These are phyloP conservation scores for Arizona elegans DNA, from an alignment of 2,113 vertebrate species.

Conservation along the genomic window DNA sequence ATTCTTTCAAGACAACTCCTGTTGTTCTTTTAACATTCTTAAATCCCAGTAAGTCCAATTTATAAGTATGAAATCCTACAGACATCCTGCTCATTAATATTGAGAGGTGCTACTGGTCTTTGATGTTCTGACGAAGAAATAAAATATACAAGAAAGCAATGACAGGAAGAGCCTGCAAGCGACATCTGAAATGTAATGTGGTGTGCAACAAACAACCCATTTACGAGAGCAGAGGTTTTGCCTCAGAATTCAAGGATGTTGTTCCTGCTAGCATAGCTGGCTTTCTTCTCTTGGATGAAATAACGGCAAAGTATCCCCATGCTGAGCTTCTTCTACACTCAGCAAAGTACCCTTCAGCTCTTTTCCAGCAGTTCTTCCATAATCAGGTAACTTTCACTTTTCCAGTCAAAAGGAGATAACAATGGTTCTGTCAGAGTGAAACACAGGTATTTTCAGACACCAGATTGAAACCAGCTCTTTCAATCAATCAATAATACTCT, in stretches of 20 bases:
- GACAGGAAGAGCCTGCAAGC: neutral
- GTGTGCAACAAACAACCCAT: slow-evolving; percentile 22
- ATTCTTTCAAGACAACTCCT: neutral
- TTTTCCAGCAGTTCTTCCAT: neutral
- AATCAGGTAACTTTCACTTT: neutral
- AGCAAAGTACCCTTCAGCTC: neutral
- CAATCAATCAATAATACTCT: neutral
- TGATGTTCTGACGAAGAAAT: slow-evolving; percentile 38
- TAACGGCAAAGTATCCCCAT: neutral
- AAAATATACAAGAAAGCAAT: slow-evolving; percentile 9
- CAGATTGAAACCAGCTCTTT: neutral
- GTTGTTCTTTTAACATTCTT: slow-evolving; percentile 25
- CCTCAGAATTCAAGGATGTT: neutral
- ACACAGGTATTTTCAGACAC: neutral
- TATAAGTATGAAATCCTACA: slow-evolving; percentile 36
- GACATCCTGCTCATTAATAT: slow-evolving; percentile 25
- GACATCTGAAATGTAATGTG: slow-evolving; percentile 35
- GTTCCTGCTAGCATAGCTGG: neutral
- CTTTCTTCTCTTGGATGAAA: neutral
- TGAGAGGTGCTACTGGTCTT: slow-evolving; percentile 37
- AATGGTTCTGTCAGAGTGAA: neutral
- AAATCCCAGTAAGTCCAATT: slow-evolving; percentile 40
- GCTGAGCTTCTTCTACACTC: neutral
- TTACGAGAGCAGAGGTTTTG: slow-evolving; percentile 14
- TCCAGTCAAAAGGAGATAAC: neutral